Evolutionary conservation across 1,140 invertebrate genomes (phyloP).

Genomic region (Drosophila nikananu): DNA sequence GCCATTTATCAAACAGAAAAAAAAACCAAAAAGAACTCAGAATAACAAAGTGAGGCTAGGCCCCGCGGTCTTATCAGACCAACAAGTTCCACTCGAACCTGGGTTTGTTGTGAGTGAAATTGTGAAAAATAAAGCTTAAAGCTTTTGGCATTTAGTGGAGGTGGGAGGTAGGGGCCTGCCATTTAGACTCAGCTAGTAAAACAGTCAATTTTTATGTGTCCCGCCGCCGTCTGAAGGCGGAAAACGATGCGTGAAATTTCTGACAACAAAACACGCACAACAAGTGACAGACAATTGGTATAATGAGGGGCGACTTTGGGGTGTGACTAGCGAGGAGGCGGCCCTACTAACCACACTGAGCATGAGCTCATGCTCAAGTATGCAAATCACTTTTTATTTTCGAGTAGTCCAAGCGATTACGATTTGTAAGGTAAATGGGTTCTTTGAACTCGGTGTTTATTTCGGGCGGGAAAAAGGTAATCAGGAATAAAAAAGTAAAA

Average conservation of each 20-base stretch:
- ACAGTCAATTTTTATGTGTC: conserved; percentile 35
- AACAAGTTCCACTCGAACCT: conserved; percentile 57
- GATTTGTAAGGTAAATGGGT: conserved; percentile 46
- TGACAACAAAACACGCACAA: conserved; percentile 72
- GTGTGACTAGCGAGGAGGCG: background rate
- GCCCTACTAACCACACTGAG: conserved; percentile 7
- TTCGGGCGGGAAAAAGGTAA: conserved; percentile 12
- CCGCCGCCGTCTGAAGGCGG: conserved; percentile 15
- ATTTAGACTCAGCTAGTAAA: conserved; percentile 17
- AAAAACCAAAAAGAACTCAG: conserved; percentile 23
- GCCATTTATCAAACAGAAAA: conserved; percentile 68
- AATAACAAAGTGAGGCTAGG: conserved; percentile 40
- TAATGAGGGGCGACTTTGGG: background rate
- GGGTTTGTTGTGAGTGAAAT: conserved; percentile 71
- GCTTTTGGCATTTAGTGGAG: conserved; percentile 24
- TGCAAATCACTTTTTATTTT: conserved; percentile 57
- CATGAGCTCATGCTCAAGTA: conserved; percentile 34
- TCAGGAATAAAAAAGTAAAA: conserved; percentile 36
- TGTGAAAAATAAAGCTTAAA: conserved; percentile 42
- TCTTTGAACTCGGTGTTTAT: conserved; percentile 45
- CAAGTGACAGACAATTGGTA: conserved; percentile 53
- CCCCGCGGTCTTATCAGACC: conserved; percentile 65
- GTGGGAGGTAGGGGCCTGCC: background rate
- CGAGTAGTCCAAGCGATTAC: conserved; percentile 12
- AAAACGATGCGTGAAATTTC: conserved; percentile 78